These are phyloP conservation scores for Drosophila leonis DNA, from an alignment of 2,888 invertebrate species.

Conservation along the genomic window DNA sequence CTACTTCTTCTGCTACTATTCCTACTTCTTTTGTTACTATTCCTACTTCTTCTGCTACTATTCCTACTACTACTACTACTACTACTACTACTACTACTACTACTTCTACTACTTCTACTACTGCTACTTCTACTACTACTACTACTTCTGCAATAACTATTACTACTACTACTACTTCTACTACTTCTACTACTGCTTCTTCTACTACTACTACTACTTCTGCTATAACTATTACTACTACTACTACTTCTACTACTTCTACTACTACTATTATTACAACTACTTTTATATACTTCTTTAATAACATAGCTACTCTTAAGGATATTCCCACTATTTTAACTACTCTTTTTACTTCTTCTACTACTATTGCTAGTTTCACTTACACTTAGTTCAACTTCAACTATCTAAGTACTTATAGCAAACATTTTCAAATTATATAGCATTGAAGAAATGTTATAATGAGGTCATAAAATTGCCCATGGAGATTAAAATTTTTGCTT, in stretches of 20 bases:
- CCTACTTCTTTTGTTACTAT: neutral
- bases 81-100: neutral
- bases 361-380: neutral
- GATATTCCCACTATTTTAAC: neutral
- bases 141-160: no score
- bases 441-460: conserved; percentile 11
- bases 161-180: no score
- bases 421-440: neutral
- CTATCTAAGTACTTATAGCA: neutral
- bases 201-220: no score
- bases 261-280: no score
- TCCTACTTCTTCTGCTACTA: neutral
- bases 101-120: no score
- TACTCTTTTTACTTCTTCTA: neutral
- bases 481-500: conserved; percentile 6
- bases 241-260: no score
- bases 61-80: neutral
- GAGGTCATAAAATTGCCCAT: conserved; percentile 9
- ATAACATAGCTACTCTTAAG: neutral
- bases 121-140: no score
- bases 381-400: neutral
- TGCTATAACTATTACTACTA: no score
- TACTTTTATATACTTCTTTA: no score
- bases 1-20: neutral
- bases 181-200: no score